phyloP scores from a whole-genome alignment of 2,888 invertebrate genomes.

The Acrobasis suavella region DNA sequence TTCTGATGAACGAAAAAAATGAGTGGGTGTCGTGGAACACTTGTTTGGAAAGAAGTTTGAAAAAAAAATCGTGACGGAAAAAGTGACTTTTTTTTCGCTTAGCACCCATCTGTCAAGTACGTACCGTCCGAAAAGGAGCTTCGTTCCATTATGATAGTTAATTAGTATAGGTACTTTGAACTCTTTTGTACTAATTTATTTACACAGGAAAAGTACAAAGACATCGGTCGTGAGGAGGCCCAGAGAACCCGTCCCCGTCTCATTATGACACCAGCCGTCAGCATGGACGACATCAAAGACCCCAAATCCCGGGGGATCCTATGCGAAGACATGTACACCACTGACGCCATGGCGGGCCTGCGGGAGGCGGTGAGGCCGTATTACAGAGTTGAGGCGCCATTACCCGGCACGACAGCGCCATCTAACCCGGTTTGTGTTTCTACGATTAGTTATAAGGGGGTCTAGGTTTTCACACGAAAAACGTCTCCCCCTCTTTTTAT shows the following conservation, averaged over 20 bases:
- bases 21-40: too few relatives aligned
- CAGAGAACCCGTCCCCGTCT: slow-evolving; percentile 53
- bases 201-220: slow-evolving; percentile 37
- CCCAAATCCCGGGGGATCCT: slow-evolving; percentile 40
- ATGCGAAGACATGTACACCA: slow-evolving; percentile 50
- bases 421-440: slow-evolving; percentile 41
- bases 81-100: too few relatives aligned
- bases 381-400: slow-evolving; percentile 36
- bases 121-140: too few relatives aligned
- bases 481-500: too few relatives aligned
- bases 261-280: slow-evolving; percentile 57
- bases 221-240: slow-evolving; percentile 39
- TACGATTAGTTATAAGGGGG: not conserved
- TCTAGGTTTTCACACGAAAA: too few relatives aligned
- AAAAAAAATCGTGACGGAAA: too few relatives aligned
- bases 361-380: slow-evolving; percentile 28
- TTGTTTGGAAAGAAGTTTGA: too few relatives aligned
- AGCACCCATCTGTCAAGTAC: too few relatives aligned
- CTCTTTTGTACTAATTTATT: too few relatives aligned
- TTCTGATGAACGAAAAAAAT: too few relatives aligned
- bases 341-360: slow-evolving; percentile 32
- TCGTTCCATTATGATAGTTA: too few relatives aligned
- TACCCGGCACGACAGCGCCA: slow-evolving; percentile 35
- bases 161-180: too few relatives aligned
- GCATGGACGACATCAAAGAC: slow-evolving; percentile 55